These are phyloP conservation scores for Caerostris extrusa DNA, from an alignment of 1,140 invertebrate genomes.

Conservation along the genomic window DNA sequence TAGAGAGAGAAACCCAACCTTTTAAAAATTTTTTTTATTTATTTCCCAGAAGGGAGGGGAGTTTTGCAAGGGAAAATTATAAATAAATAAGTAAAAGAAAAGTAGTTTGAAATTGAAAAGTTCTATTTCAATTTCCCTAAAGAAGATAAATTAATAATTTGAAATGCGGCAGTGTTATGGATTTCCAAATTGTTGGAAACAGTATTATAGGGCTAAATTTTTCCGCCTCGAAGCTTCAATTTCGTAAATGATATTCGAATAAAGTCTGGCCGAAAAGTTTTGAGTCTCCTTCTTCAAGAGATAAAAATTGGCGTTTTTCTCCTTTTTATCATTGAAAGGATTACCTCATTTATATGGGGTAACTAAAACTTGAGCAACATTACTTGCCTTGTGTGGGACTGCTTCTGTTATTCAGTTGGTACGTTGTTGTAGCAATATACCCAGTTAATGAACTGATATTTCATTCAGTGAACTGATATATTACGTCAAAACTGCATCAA, in stretches of 20 bases:
- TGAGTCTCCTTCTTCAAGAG: background rate
- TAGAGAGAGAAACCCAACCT: background rate
- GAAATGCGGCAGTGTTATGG: background rate
- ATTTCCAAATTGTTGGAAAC: slow-evolving; percentile 33
- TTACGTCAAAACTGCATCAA: no score
- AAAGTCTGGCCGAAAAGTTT: background rate
- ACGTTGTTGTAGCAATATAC: no score
- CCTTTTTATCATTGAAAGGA: background rate
- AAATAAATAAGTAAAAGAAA: background rate
- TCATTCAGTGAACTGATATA: no score
- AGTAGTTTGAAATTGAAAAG: slow-evolving; percentile 58
- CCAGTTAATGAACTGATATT: no score
- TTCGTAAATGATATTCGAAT: slow-evolving; percentile 41
- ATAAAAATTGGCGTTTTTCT: background rate
- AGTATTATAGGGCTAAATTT: slow-evolving; percentile 21
- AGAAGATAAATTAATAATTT: slow-evolving; percentile 73
- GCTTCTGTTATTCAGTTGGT: no score
- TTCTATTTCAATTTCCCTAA: slow-evolving; percentile 70
- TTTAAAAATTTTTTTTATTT: slow-evolving; percentile 18
- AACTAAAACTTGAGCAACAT: background rate
- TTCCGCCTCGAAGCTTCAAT: slow-evolving; percentile 23
- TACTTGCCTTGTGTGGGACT: no score
- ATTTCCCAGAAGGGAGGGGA: background rate
- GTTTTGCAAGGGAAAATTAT: slow-evolving; percentile 6
- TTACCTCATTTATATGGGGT: background rate